phyloP scores from a whole-genome alignment of 2,113 vertebrate genomes.

The Callaeas wilsoni region DNA sequence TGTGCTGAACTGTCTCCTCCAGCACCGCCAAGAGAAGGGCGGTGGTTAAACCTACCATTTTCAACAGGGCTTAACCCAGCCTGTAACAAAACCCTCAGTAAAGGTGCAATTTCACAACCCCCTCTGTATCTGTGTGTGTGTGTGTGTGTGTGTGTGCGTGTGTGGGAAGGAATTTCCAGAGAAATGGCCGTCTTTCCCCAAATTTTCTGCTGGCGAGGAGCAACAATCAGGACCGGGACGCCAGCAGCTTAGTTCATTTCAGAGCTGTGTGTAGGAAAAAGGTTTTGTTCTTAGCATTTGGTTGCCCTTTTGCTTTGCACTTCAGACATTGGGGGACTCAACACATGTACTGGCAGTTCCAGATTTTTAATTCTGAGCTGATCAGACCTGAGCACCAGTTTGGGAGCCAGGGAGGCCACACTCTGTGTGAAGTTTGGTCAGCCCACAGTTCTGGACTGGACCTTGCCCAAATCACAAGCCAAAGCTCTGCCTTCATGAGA shows the following conservation, averaged over 20 bases:
- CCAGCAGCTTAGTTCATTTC: background rate
- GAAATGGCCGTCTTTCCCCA: background rate
- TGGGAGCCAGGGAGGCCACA: background rate
- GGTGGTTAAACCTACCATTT: background rate
- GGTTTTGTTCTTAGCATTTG: background rate
- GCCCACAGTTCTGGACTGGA: background rate
- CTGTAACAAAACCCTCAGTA: background rate
- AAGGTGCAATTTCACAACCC: conserved; percentile 6
- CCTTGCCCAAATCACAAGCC: background rate
- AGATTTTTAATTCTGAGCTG: background rate
- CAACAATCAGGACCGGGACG: background rate
- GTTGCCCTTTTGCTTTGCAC: background rate
- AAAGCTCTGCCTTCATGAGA: background rate
- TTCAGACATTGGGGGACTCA: background rate
- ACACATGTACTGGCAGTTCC: background rate
- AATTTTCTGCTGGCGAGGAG: background rate
- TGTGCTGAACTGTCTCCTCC: conserved; percentile 38
- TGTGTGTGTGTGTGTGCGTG: too few relatives aligned
- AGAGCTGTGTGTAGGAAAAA: background rate
- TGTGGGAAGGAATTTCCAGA: background rate
- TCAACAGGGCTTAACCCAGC: background rate
- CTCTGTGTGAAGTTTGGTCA: background rate
- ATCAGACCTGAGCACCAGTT: background rate
- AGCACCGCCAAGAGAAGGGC: background rate
- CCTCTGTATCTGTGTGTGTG: accelerated